A percentile compares a stretch with the other conserved stretches of the same genome.
phyloP scores from a whole-genome alignment of 2,797 vertebrate genomes.

The Esox lucius region DNA sequence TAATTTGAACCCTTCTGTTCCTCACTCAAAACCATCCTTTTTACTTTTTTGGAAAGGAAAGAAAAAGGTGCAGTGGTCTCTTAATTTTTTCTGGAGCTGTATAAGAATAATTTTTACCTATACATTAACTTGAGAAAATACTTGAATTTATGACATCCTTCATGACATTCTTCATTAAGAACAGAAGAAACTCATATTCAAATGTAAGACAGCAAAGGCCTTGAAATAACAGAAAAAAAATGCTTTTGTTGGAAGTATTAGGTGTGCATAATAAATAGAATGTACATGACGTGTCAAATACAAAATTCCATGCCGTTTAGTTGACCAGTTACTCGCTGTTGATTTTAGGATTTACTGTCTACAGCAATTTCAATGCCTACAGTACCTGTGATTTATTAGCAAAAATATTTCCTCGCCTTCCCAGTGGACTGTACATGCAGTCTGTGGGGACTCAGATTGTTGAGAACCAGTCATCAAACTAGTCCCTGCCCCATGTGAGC shows the following conservation, averaged over 20 bases:
- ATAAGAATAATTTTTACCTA: no score
- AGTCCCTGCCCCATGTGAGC: slow-evolving; percentile 26
- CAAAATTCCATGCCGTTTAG: slow-evolving; percentile 64
- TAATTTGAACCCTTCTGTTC: no score
- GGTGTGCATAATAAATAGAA: slow-evolving; percentile 58
- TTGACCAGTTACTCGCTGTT: slow-evolving; percentile 66
- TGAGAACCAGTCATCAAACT: slow-evolving; percentile 21
- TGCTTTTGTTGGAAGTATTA: slow-evolving; percentile 57
- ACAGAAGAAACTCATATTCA: slow-evolving; percentile 54
- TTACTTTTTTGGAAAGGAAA: no score
- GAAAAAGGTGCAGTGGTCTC: no score
- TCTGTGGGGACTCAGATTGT: slow-evolving; percentile 41
- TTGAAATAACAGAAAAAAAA: slow-evolving; percentile 44
- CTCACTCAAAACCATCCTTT: no score
- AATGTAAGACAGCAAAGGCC: slow-evolving; percentile 40
- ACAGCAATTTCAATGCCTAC: slow-evolving; percentile 49
- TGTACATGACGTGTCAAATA: slow-evolving; percentile 60
- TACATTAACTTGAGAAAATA: slow-evolving; percentile 21
- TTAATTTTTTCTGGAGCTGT: no score
- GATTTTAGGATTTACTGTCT: slow-evolving; percentile 78
- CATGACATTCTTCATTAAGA: slow-evolving; percentile 41
- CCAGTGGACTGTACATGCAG: slow-evolving; percentile 24
- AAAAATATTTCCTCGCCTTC: slow-evolving; percentile 32
- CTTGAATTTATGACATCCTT: slow-evolving; percentile 40
- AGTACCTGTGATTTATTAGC: slow-evolving; percentile 67